Evolutionary conservation across 2,888 invertebrate genomes (phyloP).

Genomic region (Drosophila neoperkinsi): DNA sequence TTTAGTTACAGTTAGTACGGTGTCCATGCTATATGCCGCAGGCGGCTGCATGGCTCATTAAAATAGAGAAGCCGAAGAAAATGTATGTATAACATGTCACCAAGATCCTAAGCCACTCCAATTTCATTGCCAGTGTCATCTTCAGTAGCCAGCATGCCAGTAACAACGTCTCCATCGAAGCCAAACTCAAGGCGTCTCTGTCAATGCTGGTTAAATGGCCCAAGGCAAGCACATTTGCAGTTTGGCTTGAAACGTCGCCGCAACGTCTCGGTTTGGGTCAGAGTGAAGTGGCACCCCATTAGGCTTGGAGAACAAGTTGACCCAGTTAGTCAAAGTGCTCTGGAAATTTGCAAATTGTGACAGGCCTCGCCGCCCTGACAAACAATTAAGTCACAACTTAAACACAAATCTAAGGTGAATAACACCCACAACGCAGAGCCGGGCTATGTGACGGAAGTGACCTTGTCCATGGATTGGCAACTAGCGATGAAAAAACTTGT

Average conservation of each 20-base stretch:
- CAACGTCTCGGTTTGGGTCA: constrained; percentile 50
- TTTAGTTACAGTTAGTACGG: constrained; percentile 46
- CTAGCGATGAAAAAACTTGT: constrained; percentile 22
- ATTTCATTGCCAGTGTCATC: constrained; percentile 57
- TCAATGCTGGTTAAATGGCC: constrained; percentile 56
- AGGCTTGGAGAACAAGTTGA: constrained; percentile 57
- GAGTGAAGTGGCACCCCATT: constrained; percentile 44
- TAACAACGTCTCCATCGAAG: constrained; percentile 18
- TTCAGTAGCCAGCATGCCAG: constrained; percentile 12
- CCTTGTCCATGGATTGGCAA: constrained; percentile 72
- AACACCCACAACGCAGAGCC: constrained; percentile 66
- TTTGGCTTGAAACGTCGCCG: constrained; percentile 54
- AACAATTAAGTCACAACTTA: constrained; percentile 63
- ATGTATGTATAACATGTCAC: constrained; percentile 28
- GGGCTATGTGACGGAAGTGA: constrained; percentile 71
- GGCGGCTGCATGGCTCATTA: constrained; percentile 48
- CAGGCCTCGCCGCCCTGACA: constrained; percentile 68
- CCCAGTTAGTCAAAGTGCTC: constrained; percentile 56
- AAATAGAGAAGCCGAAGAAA: constrained; percentile 17
- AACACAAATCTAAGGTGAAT: constrained; percentile 64
- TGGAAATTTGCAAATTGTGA: constrained; percentile 55
- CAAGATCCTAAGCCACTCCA: constrained; percentile 36
- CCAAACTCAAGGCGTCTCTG: constrained; percentile 45
- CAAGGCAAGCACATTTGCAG: constrained; percentile 62
- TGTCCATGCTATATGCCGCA: constrained; percentile 18